Evolutionary conservation across 2,888 invertebrate species (phyloP), one percentile per base, ranked within the genome.

Genomic region (Dicroscelio sp.): DNA sequence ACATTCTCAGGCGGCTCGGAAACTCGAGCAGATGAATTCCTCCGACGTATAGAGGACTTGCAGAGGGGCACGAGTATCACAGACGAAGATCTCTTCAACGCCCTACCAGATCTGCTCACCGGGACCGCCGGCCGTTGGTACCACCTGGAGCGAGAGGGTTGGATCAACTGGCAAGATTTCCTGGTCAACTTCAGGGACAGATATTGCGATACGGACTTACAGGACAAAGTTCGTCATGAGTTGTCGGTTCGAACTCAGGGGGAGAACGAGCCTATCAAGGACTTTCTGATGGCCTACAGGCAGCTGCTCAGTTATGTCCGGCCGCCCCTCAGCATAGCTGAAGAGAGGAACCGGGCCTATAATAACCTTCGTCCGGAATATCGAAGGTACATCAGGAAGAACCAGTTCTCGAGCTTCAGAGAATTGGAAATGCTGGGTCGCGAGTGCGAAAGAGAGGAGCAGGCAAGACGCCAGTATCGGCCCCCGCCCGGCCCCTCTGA

Each of bases 171-270:
- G 80, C 5, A 12, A 3, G 58, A 58, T 20, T 58, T 48, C 33
- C 27, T 38, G 35, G 27, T 8, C 12, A 48, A 23, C 20, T 73
- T 73, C 52, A 20, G 73, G 6, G 52, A 52, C 0, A 30, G 55
- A 2, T 73, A 73, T 52, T 12, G 35, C 17, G 55, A 75, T 27
- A 6, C 35, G 4, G 83, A 60, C 31, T 27, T 48, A 1, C 58
- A 83, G 31, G 58, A 63, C 10, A 35, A 25, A 5, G 60, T 83
- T 6, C 60, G 69, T 1, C 10, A 58, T 3, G 83, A 83, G 31
- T 30, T 67, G 23, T 0, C 43, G n/a, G n/a, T 10, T 10, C 38
- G 83, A 12, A 71, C 83, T 0, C 73, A 83, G 55, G 83, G 71
- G 2, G 10, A 14, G 23, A 12, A 33, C 6, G 75, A 75, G 75